Evolutionary conservation across 2,888 invertebrate genomes (phyloP).

Genomic region (Acrobasis repandana): DNA sequence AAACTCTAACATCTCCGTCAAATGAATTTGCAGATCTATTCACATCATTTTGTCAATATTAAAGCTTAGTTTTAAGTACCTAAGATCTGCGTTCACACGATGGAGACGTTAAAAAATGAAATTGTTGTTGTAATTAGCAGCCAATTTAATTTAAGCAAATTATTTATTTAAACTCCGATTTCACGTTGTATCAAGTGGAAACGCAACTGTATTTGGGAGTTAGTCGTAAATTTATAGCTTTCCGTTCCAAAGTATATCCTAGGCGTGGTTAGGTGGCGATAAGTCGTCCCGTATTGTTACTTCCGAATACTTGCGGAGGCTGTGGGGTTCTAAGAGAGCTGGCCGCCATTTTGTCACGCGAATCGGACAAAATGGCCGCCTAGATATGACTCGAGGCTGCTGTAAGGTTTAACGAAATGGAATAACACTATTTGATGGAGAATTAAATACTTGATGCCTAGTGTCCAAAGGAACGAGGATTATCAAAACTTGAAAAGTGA

Average conservation of each 20-base stretch:
- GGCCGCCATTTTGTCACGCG: conserved; percentile 9
- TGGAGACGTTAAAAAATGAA: not conserved
- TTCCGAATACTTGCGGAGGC: conserved; percentile 1
- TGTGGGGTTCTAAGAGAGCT: conserved; percentile 15
- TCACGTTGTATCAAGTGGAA: conserved; percentile 20
- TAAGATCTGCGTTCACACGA: not conserved
- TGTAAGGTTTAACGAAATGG: too few relatives aligned
- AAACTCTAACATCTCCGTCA: not conserved
- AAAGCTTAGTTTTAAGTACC: not conserved
- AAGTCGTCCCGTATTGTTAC: not conserved
- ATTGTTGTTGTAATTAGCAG: conserved; percentile 16
- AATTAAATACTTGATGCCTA: too few relatives aligned
- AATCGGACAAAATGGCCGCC: conserved; percentile 1
- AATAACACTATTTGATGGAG: too few relatives aligned
- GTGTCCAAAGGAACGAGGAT: too few relatives aligned
- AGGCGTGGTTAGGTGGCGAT: conserved; percentile 8
- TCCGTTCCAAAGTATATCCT: not conserved
- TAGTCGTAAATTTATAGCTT: not conserved
- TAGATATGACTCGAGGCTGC: not conserved
- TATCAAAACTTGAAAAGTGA: too few relatives aligned
- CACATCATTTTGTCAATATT: conserved; percentile 4
- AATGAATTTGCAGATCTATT: not conserved
- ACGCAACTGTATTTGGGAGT: conserved; percentile 19
- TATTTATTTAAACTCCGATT: conserved; percentile 18
- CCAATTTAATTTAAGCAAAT: conserved; percentile 20